phyloP scores from a whole-genome alignment of 1,140 invertebrate species.

The Trichonephila clavipes region DNA sequence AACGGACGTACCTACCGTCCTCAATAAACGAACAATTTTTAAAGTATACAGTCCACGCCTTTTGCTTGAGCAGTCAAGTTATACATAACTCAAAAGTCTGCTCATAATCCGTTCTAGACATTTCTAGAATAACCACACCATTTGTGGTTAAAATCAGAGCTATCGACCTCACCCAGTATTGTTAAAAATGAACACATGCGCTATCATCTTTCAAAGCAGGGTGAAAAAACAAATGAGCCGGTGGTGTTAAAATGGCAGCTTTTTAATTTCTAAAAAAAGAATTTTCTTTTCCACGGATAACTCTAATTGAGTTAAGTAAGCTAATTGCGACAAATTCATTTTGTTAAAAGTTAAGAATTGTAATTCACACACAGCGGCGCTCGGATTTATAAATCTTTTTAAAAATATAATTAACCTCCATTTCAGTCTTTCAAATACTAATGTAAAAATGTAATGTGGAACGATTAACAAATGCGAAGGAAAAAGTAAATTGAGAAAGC shows the following conservation, averaged over 20 bases:
- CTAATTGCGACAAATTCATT: slow-evolving; percentile 29
- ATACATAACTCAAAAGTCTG: too few species aligned
- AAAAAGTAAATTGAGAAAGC: neutral
- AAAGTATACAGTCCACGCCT: too few species aligned
- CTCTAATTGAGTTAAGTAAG: slow-evolving; percentile 15
- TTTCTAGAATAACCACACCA: too few species aligned
- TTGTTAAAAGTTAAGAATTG: slow-evolving; percentile 28
- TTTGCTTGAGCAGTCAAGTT: too few species aligned
- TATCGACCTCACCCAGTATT: too few species aligned
- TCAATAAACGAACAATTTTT: too few species aligned
- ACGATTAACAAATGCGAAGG: neutral
- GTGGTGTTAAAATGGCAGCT: neutral
- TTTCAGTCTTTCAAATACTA: neutral
- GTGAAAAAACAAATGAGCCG: neutral
- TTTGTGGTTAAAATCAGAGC: too few species aligned
- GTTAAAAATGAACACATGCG: neutral
- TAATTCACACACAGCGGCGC: neutral
- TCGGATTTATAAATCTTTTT: slow-evolving; percentile 1
- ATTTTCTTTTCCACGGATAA: neutral
- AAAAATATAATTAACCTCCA: neutral
- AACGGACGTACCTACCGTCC: too few species aligned
- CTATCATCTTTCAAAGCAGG: neutral
- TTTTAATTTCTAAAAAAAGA: neutral
- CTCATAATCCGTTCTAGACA: too few species aligned
- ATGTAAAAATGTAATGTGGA: neutral